Percentiles rank a stretch among this genome's conserved stretches.
Evolutionary conservation across 2,888 invertebrate genomes (phyloP).

Genomic region (Lithophane leautieri): DNA sequence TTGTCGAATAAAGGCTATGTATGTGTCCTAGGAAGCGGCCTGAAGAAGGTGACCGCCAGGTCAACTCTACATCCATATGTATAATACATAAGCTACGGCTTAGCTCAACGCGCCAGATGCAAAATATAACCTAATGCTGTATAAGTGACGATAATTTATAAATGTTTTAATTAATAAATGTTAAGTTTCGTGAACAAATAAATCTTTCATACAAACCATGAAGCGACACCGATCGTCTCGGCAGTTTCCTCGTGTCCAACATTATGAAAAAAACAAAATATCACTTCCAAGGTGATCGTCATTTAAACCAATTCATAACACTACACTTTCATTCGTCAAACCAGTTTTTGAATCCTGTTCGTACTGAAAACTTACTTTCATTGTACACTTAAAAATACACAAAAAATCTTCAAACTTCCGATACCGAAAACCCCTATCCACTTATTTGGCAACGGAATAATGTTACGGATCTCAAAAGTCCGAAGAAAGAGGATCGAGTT

Average conservation of each 20-base stretch:
- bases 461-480: slow-evolving; percentile 70
- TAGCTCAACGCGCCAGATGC: slow-evolving; percentile 18
- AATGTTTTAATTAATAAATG: not conserved
- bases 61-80: slow-evolving; percentile 53
- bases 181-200: slow-evolving; percentile 47
- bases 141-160: not conserved
- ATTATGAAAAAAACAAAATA: slow-evolving; percentile 78
- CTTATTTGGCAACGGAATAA: slow-evolving; percentile 73
- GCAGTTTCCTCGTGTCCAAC: slow-evolving; percentile 86
- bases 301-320: slow-evolving; percentile 83
- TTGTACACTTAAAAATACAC: slow-evolving; percentile 76
- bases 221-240: slow-evolving; percentile 85
- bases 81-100: slow-evolving; percentile 36
- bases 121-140: slow-evolving; percentile 7
- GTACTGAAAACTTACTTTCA: slow-evolving; percentile 85
- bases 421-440: slow-evolving; percentile 74
- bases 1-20: slow-evolving; percentile 42
- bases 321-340: slow-evolving; percentile 85
- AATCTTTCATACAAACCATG: slow-evolving; percentile 80
- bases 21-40: slow-evolving; percentile 57
- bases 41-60: slow-evolving; percentile 63
- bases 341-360: slow-evolving; percentile 81
- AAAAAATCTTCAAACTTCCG: slow-evolving; percentile 75
- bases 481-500: slow-evolving; percentile 79
- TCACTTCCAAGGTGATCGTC: slow-evolving; percentile 77